These are phyloP conservation scores for Stichopus chloronotus DNA, from an alignment of 35 echinoderm and acorn worm species.

Conservation along the genomic window DNA sequence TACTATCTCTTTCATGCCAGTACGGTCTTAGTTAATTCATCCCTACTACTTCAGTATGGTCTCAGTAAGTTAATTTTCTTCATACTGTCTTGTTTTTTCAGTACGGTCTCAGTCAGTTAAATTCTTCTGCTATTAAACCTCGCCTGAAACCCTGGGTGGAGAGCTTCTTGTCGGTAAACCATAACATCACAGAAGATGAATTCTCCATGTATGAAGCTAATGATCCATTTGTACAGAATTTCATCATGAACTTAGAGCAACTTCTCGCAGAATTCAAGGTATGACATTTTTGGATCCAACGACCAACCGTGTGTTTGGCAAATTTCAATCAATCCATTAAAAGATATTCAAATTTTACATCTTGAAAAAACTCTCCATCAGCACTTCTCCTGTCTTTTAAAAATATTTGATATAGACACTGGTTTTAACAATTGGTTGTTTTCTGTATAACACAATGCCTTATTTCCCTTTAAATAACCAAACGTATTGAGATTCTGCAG, in stretches of 20 bases:
- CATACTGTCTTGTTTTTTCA: conserved; percentile 41
- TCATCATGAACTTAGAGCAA: conserved; percentile 95
- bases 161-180: conserved; percentile 84
- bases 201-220: conserved; percentile 97
- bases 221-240: conserved; percentile 91
- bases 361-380: neutral
- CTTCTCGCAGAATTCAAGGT: conserved; percentile 94
- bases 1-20: too few relatives aligned
- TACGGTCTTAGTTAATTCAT: too few relatives aligned
- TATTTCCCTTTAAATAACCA: too few relatives aligned
- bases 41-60: too few relatives aligned
- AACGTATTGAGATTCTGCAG: too few relatives aligned
- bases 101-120: conserved; percentile 95
- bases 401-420: too few relatives aligned
- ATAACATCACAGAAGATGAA: conserved; percentile 95
- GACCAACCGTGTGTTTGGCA: neutral
- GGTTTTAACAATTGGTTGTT: too few relatives aligned
- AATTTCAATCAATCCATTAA: too few relatives aligned
- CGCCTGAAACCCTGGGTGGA: conserved; percentile 94
- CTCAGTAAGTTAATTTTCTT: neutral
- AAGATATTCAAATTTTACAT: too few relatives aligned
- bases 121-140: conserved; percentile 89
- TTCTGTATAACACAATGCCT: too few relatives aligned
- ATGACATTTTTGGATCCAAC: neutral
- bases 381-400: neutral